Base-by-base conservation (phyloP, 2,888 invertebrate genomes). In the Lasius platythorax region DNA sequence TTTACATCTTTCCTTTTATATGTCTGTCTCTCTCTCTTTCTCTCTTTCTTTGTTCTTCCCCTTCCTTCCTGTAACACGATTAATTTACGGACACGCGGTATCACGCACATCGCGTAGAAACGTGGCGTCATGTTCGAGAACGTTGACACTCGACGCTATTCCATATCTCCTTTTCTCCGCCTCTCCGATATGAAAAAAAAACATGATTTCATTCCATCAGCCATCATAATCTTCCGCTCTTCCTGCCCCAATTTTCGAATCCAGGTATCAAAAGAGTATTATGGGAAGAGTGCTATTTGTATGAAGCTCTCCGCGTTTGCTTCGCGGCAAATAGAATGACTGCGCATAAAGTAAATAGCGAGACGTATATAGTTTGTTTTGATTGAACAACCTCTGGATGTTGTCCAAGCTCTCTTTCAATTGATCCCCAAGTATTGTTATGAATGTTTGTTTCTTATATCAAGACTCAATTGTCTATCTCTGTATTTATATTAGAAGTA, bases 361-460 rank as follows among this genome's bases (percentile, higher is more conserved):
- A 61, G 8, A 50, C 30, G 43, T 46, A 72, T 18, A 78, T 61
- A 37, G 18, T 37, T 73, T 73, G 18, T 73, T 73, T 63, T 63
- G 61, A 81, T 79, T 78, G 58, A 68, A 11, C 40, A 78, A 23
- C 43, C 70, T 43, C 72, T 61, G 46, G 11, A 46, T n/a, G 9
- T 73, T 0, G 15, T 43, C 2, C 30, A 56, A 68, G 28, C 40
- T 61, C 40, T 61, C 6, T 37, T 73, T 72, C 72, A 11, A 40
- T 68, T 30, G 53, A 33, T 8, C 15, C 37, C 15, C 37, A 15
- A 63, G 8, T 30, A 33, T 18, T 63, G 3, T 63, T 8, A 33
- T 9, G 18, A 33, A 63, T 18, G 12, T 30, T 18, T 63, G 6
- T 63, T 33, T 63, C 9, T 15, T 2, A 3, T 63, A 63, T 63